These are phyloP conservation scores for Spheniscus mendiculus DNA, from an alignment of 2,113 vertebrate species.

Conservation along the genomic window DNA sequence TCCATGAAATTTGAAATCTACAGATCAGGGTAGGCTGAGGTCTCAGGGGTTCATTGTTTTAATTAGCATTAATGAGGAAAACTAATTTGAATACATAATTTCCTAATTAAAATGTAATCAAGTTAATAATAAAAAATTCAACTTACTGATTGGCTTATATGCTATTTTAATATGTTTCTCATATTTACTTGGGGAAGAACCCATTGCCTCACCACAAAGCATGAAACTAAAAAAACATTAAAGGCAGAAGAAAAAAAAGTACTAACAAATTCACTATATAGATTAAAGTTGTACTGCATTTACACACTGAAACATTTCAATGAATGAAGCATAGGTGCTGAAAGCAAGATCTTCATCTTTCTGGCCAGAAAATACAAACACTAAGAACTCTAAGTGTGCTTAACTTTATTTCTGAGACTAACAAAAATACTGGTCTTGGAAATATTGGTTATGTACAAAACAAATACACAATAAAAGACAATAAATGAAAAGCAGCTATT, in stretches of 20 bases:
- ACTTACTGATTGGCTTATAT: not conserved
- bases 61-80: slow-evolving; percentile 29
- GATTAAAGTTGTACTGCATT: fast-evolving
- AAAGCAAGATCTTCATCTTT: not conserved
- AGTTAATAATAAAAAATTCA: not conserved
- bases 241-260: not conserved
- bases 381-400: not conserved
- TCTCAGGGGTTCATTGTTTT: not conserved
- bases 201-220: not conserved
- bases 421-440: not conserved
- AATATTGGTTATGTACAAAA: not conserved
- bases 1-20: not conserved
- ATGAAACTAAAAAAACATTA: not conserved
- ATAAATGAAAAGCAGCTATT: not conserved
- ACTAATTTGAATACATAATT: not conserved
- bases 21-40: not conserved
- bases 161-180: not conserved
- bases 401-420: not conserved
- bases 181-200: not conserved
- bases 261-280: not conserved
- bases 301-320: not conserved
- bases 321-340: not conserved
- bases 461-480: not conserved
- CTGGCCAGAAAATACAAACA: not conserved
- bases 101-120: slow-evolving; percentile 9